These are phyloP conservation scores for Drosophila kambysellisi DNA, from an alignment of 2,888 invertebrate genomes.

Conservation along the genomic window DNA sequence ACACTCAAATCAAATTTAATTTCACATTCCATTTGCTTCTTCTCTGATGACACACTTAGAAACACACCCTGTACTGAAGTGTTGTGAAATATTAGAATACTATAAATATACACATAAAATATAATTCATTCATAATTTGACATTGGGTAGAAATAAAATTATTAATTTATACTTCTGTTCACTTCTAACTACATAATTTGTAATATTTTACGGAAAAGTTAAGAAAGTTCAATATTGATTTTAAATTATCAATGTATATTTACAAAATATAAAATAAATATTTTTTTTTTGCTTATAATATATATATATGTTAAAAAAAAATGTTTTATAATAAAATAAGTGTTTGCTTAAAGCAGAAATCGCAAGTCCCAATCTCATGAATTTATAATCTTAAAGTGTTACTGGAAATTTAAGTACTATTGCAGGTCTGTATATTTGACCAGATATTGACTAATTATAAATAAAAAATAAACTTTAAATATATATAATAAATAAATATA, in stretches of 20 bases:
- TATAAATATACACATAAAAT: neutral
- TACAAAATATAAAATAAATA: neutral
- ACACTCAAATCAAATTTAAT: conserved; percentile 3
- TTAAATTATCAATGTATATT: neutral
- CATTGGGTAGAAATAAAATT: neutral
- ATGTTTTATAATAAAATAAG: neutral
- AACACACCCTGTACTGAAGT: neutral
- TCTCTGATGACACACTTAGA: conserved; percentile 1
- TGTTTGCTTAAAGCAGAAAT: neutral
- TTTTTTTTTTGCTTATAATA: fast-evolving
- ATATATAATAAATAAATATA: neutral
- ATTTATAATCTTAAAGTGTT: neutral
- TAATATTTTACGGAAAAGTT: neutral
- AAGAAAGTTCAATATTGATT: neutral
- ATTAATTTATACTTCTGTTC: neutral
- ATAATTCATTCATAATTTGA: neutral
- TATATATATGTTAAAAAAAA: fast-evolving
- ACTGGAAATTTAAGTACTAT: neutral
- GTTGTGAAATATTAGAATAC: neutral
- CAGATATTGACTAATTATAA: neutral
- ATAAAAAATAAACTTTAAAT: neutral
- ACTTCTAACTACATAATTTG: neutral
- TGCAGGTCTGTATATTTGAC: neutral
- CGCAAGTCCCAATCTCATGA: neutral
- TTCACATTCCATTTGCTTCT: conserved; percentile 12